Percentiles rank a stretch among this genome's conserved stretches.
Evolutionary conservation across 2,888 invertebrate genomes (phyloP).

Genomic region (Agriopis leucophaearia): DNA sequence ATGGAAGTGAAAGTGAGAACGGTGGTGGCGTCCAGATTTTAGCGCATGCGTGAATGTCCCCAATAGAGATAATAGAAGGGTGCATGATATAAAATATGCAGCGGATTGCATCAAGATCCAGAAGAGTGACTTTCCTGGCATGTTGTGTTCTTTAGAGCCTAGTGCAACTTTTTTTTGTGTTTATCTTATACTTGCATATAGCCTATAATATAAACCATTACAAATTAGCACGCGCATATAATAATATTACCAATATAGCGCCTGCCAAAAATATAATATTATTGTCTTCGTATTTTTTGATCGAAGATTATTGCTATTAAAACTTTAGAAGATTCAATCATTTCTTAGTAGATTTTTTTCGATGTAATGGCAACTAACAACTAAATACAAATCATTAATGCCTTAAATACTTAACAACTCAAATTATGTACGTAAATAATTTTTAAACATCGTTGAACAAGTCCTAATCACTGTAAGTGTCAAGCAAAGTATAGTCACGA

Average conservation of each 20-base stretch:
- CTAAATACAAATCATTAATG: too few species aligned
- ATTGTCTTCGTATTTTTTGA: too few species aligned
- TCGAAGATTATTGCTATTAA: constrained; percentile 12
- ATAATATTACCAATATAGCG: not conserved
- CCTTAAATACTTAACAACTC: too few species aligned
- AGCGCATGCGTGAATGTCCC: constrained; percentile 75
- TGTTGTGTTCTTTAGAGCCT: not conserved
- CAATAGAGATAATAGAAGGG: constrained; percentile 55
- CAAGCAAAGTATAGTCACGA: too few species aligned
- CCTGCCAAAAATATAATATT: constrained; percentile 2
- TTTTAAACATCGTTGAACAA: too few species aligned
- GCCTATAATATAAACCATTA: not conserved
- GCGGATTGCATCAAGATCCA: constrained; percentile 49
- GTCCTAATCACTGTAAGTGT: too few species aligned
- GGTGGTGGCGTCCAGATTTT: constrained; percentile 77
- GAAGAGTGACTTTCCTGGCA: constrained; percentile 37
- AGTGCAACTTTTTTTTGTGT: not conserved
- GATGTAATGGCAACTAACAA: too few species aligned
- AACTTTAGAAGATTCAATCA: not conserved
- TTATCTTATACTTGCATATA: not conserved
- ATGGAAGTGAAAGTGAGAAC: constrained; percentile 68
- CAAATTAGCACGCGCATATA: too few species aligned
- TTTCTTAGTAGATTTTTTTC: not conserved
- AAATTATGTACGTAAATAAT: too few species aligned
- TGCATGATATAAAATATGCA: constrained; percentile 60